A percentile compares a stretch with the other conserved stretches of the same genome.
Evolutionary conservation across 2,113 vertebrate genomes (phyloP).

Genomic region (Saimiri boliviensis): DNA sequence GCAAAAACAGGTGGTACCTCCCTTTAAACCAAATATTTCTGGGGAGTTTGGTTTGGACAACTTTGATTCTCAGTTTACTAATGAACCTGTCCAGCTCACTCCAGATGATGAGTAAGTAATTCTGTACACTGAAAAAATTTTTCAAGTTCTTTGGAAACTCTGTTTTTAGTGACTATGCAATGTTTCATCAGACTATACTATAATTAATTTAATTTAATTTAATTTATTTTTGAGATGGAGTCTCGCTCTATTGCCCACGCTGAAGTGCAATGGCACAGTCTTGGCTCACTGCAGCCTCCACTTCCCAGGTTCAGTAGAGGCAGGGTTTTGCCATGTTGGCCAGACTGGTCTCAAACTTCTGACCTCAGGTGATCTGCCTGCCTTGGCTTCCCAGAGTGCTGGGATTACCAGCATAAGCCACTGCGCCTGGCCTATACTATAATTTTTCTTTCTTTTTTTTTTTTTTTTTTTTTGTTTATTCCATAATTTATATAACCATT

Average conservation of each 20-base stretch:
- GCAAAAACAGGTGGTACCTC: slow-evolving; percentile 98
- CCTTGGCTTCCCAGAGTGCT: too few relatives aligned
- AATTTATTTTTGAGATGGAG: too few relatives aligned
- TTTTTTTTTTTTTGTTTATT: too few relatives aligned
- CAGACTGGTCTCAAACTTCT: too few relatives aligned
- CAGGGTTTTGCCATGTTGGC: too few relatives aligned
- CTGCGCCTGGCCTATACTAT: too few relatives aligned
- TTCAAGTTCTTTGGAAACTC: not conserved
- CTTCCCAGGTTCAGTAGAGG: too few relatives aligned
- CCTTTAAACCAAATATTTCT: slow-evolving; percentile 99
- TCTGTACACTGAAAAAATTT: not conserved
- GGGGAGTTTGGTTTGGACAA: slow-evolving; percentile 99
- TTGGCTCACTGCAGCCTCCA: too few relatives aligned
- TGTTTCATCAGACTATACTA: not conserved
- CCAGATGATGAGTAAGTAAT: slow-evolving; percentile 98
- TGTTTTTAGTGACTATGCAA: not conserved
- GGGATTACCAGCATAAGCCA: too few relatives aligned
- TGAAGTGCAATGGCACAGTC: too few relatives aligned
- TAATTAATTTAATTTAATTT: not conserved
- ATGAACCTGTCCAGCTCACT: slow-evolving; percentile 98
- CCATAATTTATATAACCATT: not conserved
- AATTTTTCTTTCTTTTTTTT: not conserved
- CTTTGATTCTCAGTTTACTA: slow-evolving; percentile 99
- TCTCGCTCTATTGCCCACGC: too few relatives aligned
- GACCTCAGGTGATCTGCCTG: too few relatives aligned